Conservation (phyloP, 2,888 invertebrate genomes). For the Drosophila paramelanica region DNA sequence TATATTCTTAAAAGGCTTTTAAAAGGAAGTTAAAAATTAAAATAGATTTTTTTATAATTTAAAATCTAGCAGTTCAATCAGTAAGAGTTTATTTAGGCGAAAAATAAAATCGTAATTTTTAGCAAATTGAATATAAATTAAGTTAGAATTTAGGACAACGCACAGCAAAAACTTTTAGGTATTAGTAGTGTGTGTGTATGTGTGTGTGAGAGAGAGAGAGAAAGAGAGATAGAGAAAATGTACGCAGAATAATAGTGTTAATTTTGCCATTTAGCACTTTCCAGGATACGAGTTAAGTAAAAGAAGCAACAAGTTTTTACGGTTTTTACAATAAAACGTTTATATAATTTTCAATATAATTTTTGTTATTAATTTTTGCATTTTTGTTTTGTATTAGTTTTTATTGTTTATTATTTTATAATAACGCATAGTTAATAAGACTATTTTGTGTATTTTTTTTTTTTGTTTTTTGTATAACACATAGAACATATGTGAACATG, state of each 20-base stretch:
- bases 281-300: conserved; percentile 70
- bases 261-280: conserved; percentile 62
- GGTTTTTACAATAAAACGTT: conserved; percentile 81
- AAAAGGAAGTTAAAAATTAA: conserved; percentile 18
- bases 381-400: conserved; percentile 45
- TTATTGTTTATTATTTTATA: conserved; percentile 42
- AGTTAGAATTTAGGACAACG: conserved; percentile 48
- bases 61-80: conserved; percentile 7
- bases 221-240: conserved; percentile 46
- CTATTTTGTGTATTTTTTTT: conserved; percentile 44
- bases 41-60: not conserved
- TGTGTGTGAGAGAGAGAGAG: conserved; percentile 34
- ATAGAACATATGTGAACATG: conserved; percentile 55
- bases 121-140: conserved; percentile 28
- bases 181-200: conserved; percentile 43
- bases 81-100: not conserved
- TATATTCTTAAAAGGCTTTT: conserved; percentile 10
- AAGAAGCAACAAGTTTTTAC: conserved; percentile 77
- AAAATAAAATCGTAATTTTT: conserved; percentile 24
- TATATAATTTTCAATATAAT: conserved; percentile 76
- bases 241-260: conserved; percentile 59
- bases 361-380: conserved; percentile 47
- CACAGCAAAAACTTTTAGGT: conserved; percentile 60
- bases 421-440: conserved; percentile 61
- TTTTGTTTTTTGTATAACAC: conserved; percentile 41